phyloP scores from a whole-genome alignment of 53 echinoderm and acorn worm species.

The Antedon mediterranea region DNA sequence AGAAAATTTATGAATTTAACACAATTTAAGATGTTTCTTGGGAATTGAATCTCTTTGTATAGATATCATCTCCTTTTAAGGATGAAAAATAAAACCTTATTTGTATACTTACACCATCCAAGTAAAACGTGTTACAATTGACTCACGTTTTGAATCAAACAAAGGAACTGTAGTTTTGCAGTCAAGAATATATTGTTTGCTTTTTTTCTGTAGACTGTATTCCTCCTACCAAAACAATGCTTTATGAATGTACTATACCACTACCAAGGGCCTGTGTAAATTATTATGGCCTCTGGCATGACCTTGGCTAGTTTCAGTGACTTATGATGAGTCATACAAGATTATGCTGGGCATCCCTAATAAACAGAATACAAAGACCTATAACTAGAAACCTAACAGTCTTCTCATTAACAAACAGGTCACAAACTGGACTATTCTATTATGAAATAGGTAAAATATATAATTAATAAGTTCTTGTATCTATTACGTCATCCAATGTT shows the following conservation, averaged over 20 bases:
- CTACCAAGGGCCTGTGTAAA: background rate
- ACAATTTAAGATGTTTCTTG: no score
- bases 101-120: background rate
- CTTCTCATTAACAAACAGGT: background rate
- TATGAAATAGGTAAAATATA: background rate
- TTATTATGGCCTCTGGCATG: background rate
- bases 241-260: background rate
- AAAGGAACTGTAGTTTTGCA: background rate
- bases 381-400: background rate
- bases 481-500: no score
- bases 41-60: no score
- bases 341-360: background rate
- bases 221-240: background rate
- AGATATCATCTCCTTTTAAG: no score
- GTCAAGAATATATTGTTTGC: background rate
- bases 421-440: background rate
- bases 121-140: background rate
- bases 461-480: background rate
- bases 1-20: no score
- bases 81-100: background rate
- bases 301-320: background rate
- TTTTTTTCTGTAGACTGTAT: background rate
- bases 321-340: background rate
- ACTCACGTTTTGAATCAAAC: background rate
- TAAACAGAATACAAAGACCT: background rate